A percentile compares a stretch with the other conserved stretches of the same genome.
phyloP scores from a whole-genome alignment of 1,140 invertebrate species.

The Mercenaria mercenaria region DNA sequence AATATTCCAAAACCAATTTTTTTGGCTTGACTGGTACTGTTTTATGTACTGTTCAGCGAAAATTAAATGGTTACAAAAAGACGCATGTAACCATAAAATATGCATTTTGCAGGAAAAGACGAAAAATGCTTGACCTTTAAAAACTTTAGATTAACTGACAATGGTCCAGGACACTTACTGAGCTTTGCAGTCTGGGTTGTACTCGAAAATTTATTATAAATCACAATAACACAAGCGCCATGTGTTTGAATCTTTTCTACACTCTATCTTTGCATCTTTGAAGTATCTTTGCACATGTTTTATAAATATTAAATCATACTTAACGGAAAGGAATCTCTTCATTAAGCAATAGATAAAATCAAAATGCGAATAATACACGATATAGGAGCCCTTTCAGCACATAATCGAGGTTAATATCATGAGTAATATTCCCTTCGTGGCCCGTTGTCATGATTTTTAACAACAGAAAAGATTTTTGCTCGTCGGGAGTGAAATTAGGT shows the following conservation, averaged over 20 bases:
- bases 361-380: conserved; percentile 34
- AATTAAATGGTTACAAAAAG: too few relatives aligned
- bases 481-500: not conserved
- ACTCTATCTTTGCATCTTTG: not conserved
- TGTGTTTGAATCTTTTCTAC: not conserved
- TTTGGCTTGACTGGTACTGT: too few relatives aligned
- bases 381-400: conserved; percentile 17
- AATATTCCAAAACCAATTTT: too few relatives aligned
- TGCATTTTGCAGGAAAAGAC: too few relatives aligned
- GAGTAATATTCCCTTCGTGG: conserved; percentile 27
- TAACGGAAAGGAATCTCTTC: conserved; percentile 14
- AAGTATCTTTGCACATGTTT: conserved; percentile 1
- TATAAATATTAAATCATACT: conserved; percentile 19
- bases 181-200: not conserved
- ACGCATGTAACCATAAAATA: too few relatives aligned
- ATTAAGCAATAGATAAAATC: conserved; percentile 38
- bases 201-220: conserved; percentile 2
- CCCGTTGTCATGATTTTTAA: conserved; percentile 16
- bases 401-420: conserved; percentile 36
- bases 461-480: not conserved
- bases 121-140: too few relatives aligned
- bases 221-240: not conserved
- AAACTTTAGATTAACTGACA: too few relatives aligned
- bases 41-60: too few relatives aligned
- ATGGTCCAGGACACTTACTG: not conserved